Evolutionary conservation across 1,140 invertebrate genomes (phyloP), one percentile per base, ranked within the genome.

Genomic region (Heliconius melpomene): DNA sequence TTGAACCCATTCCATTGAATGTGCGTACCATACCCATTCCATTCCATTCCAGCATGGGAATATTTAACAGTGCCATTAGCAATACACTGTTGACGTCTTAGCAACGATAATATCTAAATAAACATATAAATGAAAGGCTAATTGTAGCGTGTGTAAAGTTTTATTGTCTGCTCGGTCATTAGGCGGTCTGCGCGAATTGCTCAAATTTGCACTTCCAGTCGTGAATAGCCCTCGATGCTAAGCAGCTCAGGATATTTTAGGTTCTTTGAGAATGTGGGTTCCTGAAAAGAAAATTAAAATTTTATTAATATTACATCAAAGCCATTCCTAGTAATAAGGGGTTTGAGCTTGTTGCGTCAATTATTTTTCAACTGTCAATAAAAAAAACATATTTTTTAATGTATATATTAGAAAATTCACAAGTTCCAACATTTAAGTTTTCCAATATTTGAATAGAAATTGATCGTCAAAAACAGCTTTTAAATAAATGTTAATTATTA

Each of bases 161-260:
- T 82, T 77, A 80, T 83, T 83, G 80, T 83, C 72, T 83, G 75
- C n/a, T 72, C 40, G 50, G 32, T 75, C 60, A 81, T 83, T 83
- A 83, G 79, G 70, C 70, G 11, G 23, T 50, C 74, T 70, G 60
- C 52, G 82, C 80, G 74, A 83, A 80, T 81, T 81, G 72, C 72
- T 75, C 72, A 77, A 83, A 83, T 82, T 82, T 60, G 81, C 79
- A 83, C 77, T 72, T 82, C 46, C 52, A 57, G 32, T n/a, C 57
- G 52, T 54, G 74, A 70, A 46, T 20, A 16, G 29, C 23, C 16
- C 50, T 20, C 3, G 60, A 16, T 29, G 13, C 26, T 66, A 13
- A 29, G 60, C 29, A 29, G 60, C 13, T 26, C 60, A 29, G 60
- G 23, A 66, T 66, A 6, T 66, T 13, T 26, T 29, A 7, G 18